A percentile compares a stretch with the other conserved stretches of the same genome.
These are phyloP conservation scores for Pectinophora gossypiella DNA, from an alignment of 1,140 invertebrate genomes.

Conservation along the genomic window DNA sequence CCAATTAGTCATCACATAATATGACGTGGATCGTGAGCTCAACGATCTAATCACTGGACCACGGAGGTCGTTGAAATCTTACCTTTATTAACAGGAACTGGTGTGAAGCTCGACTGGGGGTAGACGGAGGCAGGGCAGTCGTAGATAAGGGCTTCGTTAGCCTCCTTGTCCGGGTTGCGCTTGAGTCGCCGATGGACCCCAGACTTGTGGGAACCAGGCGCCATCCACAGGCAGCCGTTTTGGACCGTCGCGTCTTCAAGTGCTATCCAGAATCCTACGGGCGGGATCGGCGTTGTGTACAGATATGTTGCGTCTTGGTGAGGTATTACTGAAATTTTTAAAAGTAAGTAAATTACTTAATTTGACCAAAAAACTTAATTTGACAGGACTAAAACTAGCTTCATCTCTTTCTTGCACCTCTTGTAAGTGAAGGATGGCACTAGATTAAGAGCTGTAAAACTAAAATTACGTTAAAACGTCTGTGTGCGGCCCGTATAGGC, in stretches of 20 bases:
- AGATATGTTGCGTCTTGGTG: conserved; percentile 95
- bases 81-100: conserved; percentile 79
- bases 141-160: conserved; percentile 78
- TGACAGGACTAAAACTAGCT: too few relatives aligned
- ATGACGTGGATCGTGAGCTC: too few relatives aligned
- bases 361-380: too few relatives aligned
- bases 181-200: conserved; percentile 83
- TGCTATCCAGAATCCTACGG: conserved; percentile 96
- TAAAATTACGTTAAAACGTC: too few relatives aligned
- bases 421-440: too few relatives aligned
- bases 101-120: conserved; percentile 84
- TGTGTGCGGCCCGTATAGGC: too few relatives aligned
- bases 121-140: conserved; percentile 82
- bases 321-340: conserved; percentile 80
- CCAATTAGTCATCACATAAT: too few relatives aligned
- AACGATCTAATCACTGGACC: too few relatives aligned
- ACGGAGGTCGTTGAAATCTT: too few relatives aligned
- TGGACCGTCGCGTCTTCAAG: conserved; percentile 93
- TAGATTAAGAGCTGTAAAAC: too few relatives aligned
- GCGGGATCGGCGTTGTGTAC: conserved; percentile 84
- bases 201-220: conserved; percentile 92
- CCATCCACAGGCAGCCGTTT: conserved; percentile 96
- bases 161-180: conserved; percentile 81
- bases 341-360: too few relatives aligned
- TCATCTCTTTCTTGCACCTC: too few relatives aligned